Evolutionary conservation across 2,888 invertebrate genomes (phyloP), one percentile per base, ranked within the genome.

Genomic region (Phasia obesa): DNA sequence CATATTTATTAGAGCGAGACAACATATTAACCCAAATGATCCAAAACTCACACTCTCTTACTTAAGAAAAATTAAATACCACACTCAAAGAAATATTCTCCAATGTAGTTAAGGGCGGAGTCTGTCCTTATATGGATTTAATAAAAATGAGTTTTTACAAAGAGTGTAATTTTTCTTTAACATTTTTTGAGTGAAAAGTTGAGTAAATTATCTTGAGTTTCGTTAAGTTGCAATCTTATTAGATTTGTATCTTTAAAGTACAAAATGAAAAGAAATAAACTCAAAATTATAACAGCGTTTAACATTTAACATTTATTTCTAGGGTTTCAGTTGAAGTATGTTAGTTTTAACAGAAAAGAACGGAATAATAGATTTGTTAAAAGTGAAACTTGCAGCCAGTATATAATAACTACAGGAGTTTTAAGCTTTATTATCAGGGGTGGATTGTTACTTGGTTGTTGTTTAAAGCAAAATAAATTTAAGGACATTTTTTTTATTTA

Each of bases 1-100:
- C 79, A 76, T 79, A 76, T 76, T 83, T 83, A 83, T 76, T 79
- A 83, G 83, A 83, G 83, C 79, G 83, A 79, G 83, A 83, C 83
- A 83, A 67, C 79, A 71, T 75, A 79, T 60, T 60, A 70, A 81
- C 75, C 70, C 53, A 60, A 60, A 23, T 59, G 31, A 75, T 23
- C 25, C 53, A 79, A 79, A 73, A 27, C 25, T 62, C 38, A 47
- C 35, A 11, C 35, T 35, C 35, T 11, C 2, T 59, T 15, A 65
- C 31, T 59, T 51, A 9, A 67, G 25, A 47, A 47, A 11, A 25
- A 25, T 60, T 47, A 31, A 44, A 44, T 17, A 0, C 47, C 15
- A 0, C 21, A 75, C 83, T 76, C 75, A 71, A 47, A 25, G 6
- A 2, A 38, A 17, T 17, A 65, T 65, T 55, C 70, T 57, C 57